Conservation (phyloP, 2,113 vertebrate species). For the Percina caprodes region DNA sequence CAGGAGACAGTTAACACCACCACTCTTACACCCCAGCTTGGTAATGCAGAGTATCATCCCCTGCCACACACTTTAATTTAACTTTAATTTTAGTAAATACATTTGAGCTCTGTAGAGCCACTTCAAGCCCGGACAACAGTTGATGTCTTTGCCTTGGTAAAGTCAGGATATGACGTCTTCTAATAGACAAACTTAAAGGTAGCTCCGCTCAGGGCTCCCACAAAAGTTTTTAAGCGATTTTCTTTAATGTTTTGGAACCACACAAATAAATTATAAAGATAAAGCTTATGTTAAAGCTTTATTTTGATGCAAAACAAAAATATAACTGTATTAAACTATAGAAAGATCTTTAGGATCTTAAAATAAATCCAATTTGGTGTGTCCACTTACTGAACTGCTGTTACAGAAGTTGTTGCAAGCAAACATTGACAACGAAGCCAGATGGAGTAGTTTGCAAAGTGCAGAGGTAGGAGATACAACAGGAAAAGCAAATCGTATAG, state of each 20-base stretch:
- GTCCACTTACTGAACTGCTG: neutral
- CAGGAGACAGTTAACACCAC: slow-evolving; percentile 76
- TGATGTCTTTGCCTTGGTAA: slow-evolving; percentile 4
- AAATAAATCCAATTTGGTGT: neutral
- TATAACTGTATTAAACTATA: neutral
- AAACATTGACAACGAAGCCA: neutral
- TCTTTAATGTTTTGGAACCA: neutral
- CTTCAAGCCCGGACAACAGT: slow-evolving; percentile 8
- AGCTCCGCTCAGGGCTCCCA: neutral
- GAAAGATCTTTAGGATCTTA: neutral
- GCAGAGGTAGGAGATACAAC: neutral
- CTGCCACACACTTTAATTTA: slow-evolving; percentile 35
- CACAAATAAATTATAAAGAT: neutral
- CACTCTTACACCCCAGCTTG: slow-evolving; percentile 58
- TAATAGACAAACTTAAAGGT: slow-evolving; percentile 1
- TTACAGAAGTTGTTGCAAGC: neutral
- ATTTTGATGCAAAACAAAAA: neutral
- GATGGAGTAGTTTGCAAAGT: neutral
- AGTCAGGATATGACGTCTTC: neutral
- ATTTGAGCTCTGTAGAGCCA: slow-evolving; percentile 36
- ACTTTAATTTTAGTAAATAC: slow-evolving; percentile 35
- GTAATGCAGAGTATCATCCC: slow-evolving; percentile 60
- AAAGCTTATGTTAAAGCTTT: neutral
- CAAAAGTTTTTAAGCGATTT: no score
- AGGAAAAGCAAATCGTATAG: neutral